phyloP scores from a whole-genome alignment of 2,797 vertebrate genomes.

The Gambusia yucatana region DNA sequence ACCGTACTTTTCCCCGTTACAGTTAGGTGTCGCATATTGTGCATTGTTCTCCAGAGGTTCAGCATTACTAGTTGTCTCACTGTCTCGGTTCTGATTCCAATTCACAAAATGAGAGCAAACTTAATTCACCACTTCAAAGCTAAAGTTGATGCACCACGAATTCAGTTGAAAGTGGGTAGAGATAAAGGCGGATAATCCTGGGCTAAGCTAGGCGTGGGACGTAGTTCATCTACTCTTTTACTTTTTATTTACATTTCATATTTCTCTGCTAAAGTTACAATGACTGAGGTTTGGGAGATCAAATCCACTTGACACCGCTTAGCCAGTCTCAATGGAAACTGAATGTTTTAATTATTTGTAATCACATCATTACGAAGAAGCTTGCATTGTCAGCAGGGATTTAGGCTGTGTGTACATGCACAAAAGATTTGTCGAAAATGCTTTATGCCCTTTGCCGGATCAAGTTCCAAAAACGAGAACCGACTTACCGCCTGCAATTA shows the following conservation, averaged over 20 bases:
- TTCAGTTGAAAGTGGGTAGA: neutral
- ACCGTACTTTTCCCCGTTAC: neutral
- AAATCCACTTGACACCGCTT: neutral
- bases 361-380: neutral
- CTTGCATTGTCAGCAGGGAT: slow-evolving; percentile 1
- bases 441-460: neutral
- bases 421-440: slow-evolving; percentile 10
- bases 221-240: neutral
- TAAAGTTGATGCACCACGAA: neutral
- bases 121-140: neutral
- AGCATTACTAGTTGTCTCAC: neutral
- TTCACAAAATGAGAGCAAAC: neutral
- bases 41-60: neutral
- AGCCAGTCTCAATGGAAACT: neutral
- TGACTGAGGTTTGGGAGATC: neutral
- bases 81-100: neutral
- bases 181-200: neutral
- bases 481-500: neutral
- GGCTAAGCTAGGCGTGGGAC: neutral
- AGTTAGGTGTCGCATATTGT: neutral
- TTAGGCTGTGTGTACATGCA: slow-evolving; percentile 2
- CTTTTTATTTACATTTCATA: neutral
- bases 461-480: slow-evolving; percentile 11
- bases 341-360: slow-evolving; percentile 5
- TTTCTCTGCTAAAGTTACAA: neutral